phyloP scores from a whole-genome alignment of 1,140 invertebrate species.

The Phymastichus coffea region DNA sequence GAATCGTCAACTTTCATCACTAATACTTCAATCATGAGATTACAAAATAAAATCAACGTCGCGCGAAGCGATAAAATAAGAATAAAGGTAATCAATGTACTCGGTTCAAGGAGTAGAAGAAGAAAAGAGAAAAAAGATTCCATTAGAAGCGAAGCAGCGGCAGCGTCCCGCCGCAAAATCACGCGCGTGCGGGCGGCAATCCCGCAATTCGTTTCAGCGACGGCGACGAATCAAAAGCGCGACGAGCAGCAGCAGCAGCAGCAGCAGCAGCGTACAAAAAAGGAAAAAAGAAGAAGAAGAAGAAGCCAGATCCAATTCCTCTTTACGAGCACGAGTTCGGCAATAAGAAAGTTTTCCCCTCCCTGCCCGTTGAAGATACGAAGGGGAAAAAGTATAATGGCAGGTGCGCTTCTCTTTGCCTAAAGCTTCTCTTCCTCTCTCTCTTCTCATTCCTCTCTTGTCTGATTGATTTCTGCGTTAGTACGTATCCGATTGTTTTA shows the following conservation, averaged over 20 bases:
- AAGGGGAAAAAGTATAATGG: constrained; percentile 4
- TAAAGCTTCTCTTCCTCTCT: constrained; percentile 29
- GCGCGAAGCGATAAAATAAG: not conserved
- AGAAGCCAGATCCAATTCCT: constrained; percentile 45
- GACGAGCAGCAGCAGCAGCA: not conserved
- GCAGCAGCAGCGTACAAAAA: not conserved
- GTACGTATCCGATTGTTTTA: constrained; percentile 22
- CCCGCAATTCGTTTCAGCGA: not conserved
- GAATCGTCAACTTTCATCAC: too few species aligned
- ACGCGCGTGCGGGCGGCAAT: not conserved
- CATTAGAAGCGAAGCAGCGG: too few species aligned
- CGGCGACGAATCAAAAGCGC: not conserved
- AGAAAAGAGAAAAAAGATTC: too few species aligned
- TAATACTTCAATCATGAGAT: too few species aligned
- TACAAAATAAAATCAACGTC: too few species aligned
- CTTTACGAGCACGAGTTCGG: constrained; percentile 49
- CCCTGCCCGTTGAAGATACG: not conserved
- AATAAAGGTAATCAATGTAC: too few species aligned
- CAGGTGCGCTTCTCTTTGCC: constrained; percentile 36
- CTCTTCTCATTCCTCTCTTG: constrained; percentile 5
- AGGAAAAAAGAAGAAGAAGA: constrained; percentile 3
- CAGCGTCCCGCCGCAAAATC: not conserved
- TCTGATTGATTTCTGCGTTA: constrained; percentile 17
- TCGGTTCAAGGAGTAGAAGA: too few species aligned
- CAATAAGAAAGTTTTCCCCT: constrained; percentile 50